These are phyloP conservation scores for Megatriorchis doriae DNA, from an alignment of 2,113 vertebrate genomes.

Conservation along the genomic window DNA sequence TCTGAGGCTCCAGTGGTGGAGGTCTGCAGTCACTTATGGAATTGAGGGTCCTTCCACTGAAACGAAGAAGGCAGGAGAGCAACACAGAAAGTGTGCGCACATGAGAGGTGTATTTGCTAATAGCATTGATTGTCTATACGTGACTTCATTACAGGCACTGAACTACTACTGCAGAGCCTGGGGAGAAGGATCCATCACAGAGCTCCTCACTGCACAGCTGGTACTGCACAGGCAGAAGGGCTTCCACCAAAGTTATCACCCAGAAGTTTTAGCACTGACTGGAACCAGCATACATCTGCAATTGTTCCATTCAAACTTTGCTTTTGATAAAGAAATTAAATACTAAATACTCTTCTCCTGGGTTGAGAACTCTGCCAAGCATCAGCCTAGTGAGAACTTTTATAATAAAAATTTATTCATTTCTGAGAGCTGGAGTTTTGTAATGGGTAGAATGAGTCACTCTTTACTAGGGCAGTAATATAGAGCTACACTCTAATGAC, in stretches of 20 bases:
- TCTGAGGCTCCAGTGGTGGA: neutral
- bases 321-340: neutral
- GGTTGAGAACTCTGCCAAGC: neutral
- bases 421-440: constrained; percentile 1
- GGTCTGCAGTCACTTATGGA: neutral
- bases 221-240: neutral
- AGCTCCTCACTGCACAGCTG: neutral
- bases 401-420: constrained; percentile 2
- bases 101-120: neutral
- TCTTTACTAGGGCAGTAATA: constrained; percentile 35
- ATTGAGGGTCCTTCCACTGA: neutral
- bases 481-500: constrained; percentile 1
- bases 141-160: neutral
- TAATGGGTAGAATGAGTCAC: constrained; percentile 24
- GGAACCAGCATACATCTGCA: neutral
- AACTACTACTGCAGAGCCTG: neutral
- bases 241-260: neutral
- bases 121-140: neutral
- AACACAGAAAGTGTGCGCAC: neutral
- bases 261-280: neutral
- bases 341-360: neutral
- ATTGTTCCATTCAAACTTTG: neutral
- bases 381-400: neutral
- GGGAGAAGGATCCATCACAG: neutral
- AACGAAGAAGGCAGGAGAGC: neutral